Base-by-base conservation (phyloP, 2,888 invertebrate genomes). In the Acronicta alni region DNA sequence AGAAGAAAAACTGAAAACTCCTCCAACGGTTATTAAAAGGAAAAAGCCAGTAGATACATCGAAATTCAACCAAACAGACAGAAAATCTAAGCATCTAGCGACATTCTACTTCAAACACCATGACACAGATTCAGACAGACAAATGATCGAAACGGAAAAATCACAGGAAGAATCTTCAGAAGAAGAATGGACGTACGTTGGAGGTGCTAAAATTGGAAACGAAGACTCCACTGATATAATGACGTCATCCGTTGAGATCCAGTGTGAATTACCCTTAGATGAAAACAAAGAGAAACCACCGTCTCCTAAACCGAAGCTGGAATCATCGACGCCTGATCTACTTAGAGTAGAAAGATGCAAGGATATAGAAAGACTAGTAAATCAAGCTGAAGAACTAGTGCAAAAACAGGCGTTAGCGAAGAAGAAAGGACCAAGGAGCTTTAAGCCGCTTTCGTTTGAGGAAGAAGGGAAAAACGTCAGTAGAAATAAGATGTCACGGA, bases 91-190 rank as follows among this genome's bases (percentile, higher is more conserved):
- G 87, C 97, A 98, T 87, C 95, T 96, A 86, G 98, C 96, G 74
- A 97, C 96, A 65, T 98, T 97, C 89, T 98, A 98, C 91, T 98
- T 97, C 89, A 97, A 96, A 87, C 98, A 98, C 88, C 95, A 96
- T 88, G 98, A 98, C 86, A 98, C 98, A 14, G 98, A 98, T 87
- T 97, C 97, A 12, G 98, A 98, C 86, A 95, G 95, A 84, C 96
- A 97, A 81, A 93, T 95, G 85, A 87, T 93, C 66, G 88, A 95
- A 82, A 91, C 95, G 49, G 88, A 92, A 54, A 92, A 92, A 57
- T 92, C 91, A 10, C 92, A 92, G 65, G 93, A 92, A 45, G 94
- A 94, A 75, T 93, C 92, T 0, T 92, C 93, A 0, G 93, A 94
- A 70, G 94, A 95, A 72, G 94, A 96, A 88, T 96, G 96, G 96